Conservation (phyloP, 2,888 invertebrate genomes). For the Chalcosyrphus nemorum region DNA sequence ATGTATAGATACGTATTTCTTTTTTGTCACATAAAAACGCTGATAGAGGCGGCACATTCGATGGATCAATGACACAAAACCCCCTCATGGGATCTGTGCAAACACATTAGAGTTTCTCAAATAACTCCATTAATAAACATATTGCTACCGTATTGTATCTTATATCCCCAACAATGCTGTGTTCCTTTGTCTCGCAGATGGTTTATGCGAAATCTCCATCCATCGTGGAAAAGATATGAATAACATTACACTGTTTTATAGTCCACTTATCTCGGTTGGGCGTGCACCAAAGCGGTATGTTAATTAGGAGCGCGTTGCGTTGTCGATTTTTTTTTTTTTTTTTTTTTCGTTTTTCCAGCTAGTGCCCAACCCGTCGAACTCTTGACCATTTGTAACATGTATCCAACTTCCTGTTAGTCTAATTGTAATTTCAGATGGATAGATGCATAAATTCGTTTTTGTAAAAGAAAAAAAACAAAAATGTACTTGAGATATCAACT, state of each 20-base stretch:
- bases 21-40: conserved; percentile 43
- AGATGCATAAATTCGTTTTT: conserved; percentile 22
- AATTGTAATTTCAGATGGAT: conserved; percentile 39
- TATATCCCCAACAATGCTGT: background rate
- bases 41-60: conserved; percentile 16
- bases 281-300: conserved; percentile 69
- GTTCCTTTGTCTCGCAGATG: conserved; percentile 40
- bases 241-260: conserved; percentile 48
- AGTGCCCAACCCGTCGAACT: conserved; percentile 56
- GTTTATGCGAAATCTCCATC: conserved; percentile 57
- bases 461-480: no score
- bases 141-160: conserved; percentile 37
- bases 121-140: conserved; percentile 68
- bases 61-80: conserved; percentile 57
- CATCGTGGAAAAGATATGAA: conserved; percentile 41
- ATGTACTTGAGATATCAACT: background rate
- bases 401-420: conserved; percentile 55
- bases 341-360: background rate
- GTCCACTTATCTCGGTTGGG: conserved; percentile 61
- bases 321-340: conserved; percentile 5
- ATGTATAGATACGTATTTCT: conserved; percentile 5
- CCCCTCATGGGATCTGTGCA: conserved; percentile 14
- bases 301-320: conserved; percentile 65
- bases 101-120: conserved; percentile 38
- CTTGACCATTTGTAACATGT: conserved; percentile 53